Base-by-base conservation (phyloP, 2,888 invertebrate species). In the Malacosoma neustria region DNA sequence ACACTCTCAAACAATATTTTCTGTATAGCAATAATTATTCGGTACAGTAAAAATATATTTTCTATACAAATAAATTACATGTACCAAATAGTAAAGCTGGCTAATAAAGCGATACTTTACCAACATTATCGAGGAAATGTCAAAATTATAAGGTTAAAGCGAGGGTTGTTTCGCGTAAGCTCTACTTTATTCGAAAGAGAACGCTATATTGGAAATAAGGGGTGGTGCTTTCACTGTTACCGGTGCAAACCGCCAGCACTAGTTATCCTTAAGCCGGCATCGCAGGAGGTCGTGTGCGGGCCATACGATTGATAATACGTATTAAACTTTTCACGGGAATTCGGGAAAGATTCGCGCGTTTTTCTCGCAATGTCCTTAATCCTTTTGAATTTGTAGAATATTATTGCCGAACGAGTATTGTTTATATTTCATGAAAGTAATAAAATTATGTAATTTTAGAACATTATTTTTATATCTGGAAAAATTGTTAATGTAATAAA, bases 251-350 rank as follows among this genome's bases (percentile, higher is more conserved):
- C 49, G 51, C 51, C 64, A 67, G 63, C 66, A 64, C 61, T 67
- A 82, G 84, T 84, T 61, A 62, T 64, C 63, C 57, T 47, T 48
- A 45, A 60, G 60, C 51, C 59, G 51, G 48, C 56, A 55, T 34
- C 42, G 46, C 41, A 41, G 46, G 41, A 51, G 69, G 81, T 62
- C 63, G 77, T 50, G 64, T 53, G 54, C 52, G 29, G 30, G 35
- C 40, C 46, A 39, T 39, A 13, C 30, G 22, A 34, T 40, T 40
- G 45, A 55, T 52, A 44, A 46, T 51, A 52, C 60, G 60, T 52
- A 52, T 51, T 54, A 81, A 84, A 84, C 84, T 84, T 84, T 84
- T 82, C 71, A 71, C 84, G 84, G 71, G 53, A 66, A 64, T 66
- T 68, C 69, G 67, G 58, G 59, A 70, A 72, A 67, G 64, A 67